Conservation (phyloP, 2,113 vertebrate genomes). For the Triplophysa tibetana region DNA sequence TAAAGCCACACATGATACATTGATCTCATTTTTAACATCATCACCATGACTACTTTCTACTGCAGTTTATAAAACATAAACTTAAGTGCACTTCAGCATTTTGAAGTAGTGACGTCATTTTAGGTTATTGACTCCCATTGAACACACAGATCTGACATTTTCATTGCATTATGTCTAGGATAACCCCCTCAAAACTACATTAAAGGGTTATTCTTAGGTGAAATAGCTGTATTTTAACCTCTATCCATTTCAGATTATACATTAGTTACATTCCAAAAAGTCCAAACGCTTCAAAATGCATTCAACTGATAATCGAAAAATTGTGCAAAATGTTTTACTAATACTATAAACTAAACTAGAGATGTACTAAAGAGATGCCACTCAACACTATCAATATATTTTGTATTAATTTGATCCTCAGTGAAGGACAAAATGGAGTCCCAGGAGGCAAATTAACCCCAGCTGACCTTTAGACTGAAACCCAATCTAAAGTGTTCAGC, state of each 20-base stretch:
- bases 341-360: no score
- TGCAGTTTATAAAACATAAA: no score
- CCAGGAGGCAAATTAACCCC: slow-evolving; percentile 22
- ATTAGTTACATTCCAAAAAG: background rate
- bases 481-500: slow-evolving; percentile 30
- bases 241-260: background rate
- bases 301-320: background rate
- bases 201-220: background rate
- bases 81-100: background rate
- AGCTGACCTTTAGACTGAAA: slow-evolving; percentile 30
- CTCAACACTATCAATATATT: background rate
- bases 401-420: background rate
- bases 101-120: background rate
- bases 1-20: background rate
- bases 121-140: background rate
- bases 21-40: background rate
- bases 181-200: background rate
- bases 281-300: no score
- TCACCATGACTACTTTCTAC: no score
- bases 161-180: background rate
- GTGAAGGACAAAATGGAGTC: background rate
- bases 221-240: background rate
- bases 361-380: no score
- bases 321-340: no score
- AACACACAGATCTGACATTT: background rate